A percentile compares a stretch with the other conserved stretches of the same genome.
These are phyloP conservation scores for Drosophila orena DNA, from an alignment of 1,140 invertebrate genomes.

Conservation along the genomic window DNA sequence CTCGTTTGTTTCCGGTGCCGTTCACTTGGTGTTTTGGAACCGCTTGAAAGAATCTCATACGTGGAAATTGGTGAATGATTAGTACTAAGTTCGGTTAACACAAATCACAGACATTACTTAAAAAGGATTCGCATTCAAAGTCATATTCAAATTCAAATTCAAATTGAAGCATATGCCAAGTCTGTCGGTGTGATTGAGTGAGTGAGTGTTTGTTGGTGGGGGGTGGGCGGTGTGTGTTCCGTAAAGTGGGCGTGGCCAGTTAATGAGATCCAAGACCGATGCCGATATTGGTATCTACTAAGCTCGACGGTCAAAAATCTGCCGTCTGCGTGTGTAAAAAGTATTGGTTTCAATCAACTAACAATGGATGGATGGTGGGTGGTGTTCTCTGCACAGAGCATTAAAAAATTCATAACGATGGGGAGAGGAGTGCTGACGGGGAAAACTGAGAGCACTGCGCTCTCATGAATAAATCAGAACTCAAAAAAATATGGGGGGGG, in stretches of 20 bases:
- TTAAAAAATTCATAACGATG: constrained; percentile 63
- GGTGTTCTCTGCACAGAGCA: constrained; percentile 31
- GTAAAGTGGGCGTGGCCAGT: constrained; percentile 13
- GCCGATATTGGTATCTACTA: constrained; percentile 25
- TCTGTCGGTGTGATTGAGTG: constrained; percentile 15
- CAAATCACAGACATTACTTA: constrained; percentile 63
- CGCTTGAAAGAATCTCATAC: constrained; percentile 50
- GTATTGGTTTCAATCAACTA: constrained; percentile 59
- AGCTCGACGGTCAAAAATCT: constrained; percentile 6
- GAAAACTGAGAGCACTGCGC: constrained; percentile 23
- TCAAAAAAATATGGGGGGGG: constrained; percentile 25
- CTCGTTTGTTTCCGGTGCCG: constrained; percentile 29
- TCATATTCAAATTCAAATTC: constrained; percentile 58
- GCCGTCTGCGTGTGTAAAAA: constrained; percentile 20
- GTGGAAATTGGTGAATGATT: constrained; percentile 52
- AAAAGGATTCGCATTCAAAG: constrained; percentile 53
- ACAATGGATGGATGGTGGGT: constrained; percentile 6
- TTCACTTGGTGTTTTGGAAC: constrained; percentile 16
- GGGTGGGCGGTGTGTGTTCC: constrained; percentile 8
- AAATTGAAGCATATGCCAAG: constrained; percentile 67
- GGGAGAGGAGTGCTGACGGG: constrained; percentile 1
- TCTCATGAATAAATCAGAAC: constrained; percentile 76
- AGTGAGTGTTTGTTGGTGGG: constrained; percentile 3
- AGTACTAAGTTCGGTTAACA: constrained; percentile 49
- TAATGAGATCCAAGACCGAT: constrained; percentile 22